Evolutionary conservation across 1,140 invertebrate genomes (phyloP).

Genomic region (Gerris buenoi): DNA sequence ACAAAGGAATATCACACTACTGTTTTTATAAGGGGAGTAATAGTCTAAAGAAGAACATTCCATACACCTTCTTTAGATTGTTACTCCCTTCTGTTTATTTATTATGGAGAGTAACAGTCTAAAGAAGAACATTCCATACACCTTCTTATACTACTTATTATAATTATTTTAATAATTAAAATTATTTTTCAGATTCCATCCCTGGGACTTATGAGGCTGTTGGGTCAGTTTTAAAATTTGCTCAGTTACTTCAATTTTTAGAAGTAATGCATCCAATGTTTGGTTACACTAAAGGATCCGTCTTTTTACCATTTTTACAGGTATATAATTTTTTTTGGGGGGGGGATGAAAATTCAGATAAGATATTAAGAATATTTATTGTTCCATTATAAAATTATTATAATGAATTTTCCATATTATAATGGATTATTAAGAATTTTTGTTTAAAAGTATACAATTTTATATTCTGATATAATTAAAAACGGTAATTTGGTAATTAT

Average conservation of each 20-base stretch:
- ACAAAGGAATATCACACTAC: too few relatives aligned
- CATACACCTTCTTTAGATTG: too few relatives aligned
- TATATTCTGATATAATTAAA: background rate
- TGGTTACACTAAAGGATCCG: slow-evolving; percentile 64
- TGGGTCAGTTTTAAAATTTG: slow-evolving; percentile 62
- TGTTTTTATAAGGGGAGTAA: too few relatives aligned
- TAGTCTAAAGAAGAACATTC: too few relatives aligned
- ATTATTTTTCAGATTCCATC: slow-evolving; percentile 49
- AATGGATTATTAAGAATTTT: background rate
- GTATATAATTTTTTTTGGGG: slow-evolving; percentile 23
- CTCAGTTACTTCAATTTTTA: slow-evolving; percentile 65
- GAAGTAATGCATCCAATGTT: slow-evolving; percentile 82
- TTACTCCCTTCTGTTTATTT: too few relatives aligned
- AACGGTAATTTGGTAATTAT: background rate
- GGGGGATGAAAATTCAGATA: background rate
- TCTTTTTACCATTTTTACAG: slow-evolving; percentile 37
- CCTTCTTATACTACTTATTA: too few relatives aligned
- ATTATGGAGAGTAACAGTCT: too few relatives aligned
- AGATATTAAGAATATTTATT: background rate
- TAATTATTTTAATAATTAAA: too few relatives aligned
- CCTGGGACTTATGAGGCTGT: slow-evolving; percentile 55
- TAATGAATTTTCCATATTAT: background rate
- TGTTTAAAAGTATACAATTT: background rate
- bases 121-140: too few relatives aligned
- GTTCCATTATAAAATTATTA: background rate